Evolutionary conservation across 2,888 invertebrate genomes (phyloP).

Genomic region (Calameuta pallipes): DNA sequence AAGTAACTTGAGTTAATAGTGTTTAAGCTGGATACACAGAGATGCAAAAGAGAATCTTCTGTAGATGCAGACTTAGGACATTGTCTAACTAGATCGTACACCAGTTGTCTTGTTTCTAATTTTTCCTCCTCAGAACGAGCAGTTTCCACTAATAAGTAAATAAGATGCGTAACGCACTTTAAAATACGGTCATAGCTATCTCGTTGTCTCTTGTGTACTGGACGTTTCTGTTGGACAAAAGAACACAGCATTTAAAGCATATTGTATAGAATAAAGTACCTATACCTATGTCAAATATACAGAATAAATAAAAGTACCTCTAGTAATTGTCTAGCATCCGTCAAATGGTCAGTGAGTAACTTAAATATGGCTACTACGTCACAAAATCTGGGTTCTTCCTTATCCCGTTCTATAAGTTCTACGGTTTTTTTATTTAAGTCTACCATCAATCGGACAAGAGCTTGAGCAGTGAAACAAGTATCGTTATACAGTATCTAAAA

Average conservation of each 20-base stretch:
- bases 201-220: constrained; percentile 81
- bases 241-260: constrained; percentile 11
- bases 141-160: constrained; percentile 77
- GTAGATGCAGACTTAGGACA: constrained; percentile 78
- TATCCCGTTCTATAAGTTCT: constrained; percentile 67
- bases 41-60: constrained; percentile 86
- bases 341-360: constrained; percentile 75
- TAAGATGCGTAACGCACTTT: constrained; percentile 82
- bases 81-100: constrained; percentile 71
- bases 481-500: constrained; percentile 74
- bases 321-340: constrained; percentile 63
- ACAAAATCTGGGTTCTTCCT: constrained; percentile 72
- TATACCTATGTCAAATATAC: not conserved
- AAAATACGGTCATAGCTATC: constrained; percentile 85
- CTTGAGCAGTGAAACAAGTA: constrained; percentile 88
- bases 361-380: constrained; percentile 80
- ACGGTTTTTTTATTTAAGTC: constrained; percentile 75
- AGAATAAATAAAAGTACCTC: constrained; percentile 46
- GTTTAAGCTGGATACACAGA: constrained; percentile 83
- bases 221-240: constrained; percentile 69
- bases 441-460: constrained; percentile 85
- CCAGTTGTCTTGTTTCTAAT: constrained; percentile 60
- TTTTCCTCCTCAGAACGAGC: constrained; percentile 69
- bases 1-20: constrained; percentile 83
- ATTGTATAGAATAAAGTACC: constrained; percentile 6